Conservation (phyloP, 1,140 invertebrate genomes). For the Luehdorfia chinensis region DNA sequence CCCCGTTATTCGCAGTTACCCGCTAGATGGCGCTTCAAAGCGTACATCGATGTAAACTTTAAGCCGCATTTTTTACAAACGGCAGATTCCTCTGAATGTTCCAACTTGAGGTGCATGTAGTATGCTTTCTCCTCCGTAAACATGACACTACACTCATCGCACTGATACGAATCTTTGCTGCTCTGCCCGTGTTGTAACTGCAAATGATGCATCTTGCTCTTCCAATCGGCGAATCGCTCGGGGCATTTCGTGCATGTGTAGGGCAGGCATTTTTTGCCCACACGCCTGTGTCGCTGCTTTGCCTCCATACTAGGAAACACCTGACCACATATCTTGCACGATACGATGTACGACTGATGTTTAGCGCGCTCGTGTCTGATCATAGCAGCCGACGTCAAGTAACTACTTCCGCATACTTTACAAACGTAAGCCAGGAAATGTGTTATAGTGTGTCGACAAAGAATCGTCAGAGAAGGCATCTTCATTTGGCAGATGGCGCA, state of each 20-base stretch:
- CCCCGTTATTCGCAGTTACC: neutral
- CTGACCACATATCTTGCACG: constrained; percentile 48
- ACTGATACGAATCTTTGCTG: constrained; percentile 36
- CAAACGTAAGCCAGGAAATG: constrained; percentile 62
- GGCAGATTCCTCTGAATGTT: constrained; percentile 54
- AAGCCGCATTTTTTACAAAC: constrained; percentile 58
- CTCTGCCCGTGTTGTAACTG: constrained; percentile 44
- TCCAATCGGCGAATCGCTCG: constrained; percentile 57
- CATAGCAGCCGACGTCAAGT: constrained; percentile 52
- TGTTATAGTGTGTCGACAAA: constrained; percentile 60
- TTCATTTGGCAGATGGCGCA: constrained; percentile 54
- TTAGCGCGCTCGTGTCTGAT: constrained; percentile 50
- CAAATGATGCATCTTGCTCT: constrained; percentile 50
- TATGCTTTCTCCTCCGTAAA: constrained; percentile 47
- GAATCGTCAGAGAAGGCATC: constrained; percentile 52
- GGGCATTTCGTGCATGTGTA: constrained; percentile 57
- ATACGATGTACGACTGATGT: constrained; percentile 53
- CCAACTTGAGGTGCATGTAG: constrained; percentile 56
- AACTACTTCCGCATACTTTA: constrained; percentile 60
- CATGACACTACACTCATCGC: constrained; percentile 50
- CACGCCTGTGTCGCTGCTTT: constrained; percentile 50
- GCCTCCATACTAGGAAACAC: constrained; percentile 58
- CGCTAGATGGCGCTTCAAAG: constrained; percentile 51
- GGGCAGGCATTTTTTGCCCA: constrained; percentile 56
- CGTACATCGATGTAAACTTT: constrained; percentile 50